Base-by-base conservation (phyloP, 2,888 invertebrate genomes). In the Mesochorus sp. region DNA sequence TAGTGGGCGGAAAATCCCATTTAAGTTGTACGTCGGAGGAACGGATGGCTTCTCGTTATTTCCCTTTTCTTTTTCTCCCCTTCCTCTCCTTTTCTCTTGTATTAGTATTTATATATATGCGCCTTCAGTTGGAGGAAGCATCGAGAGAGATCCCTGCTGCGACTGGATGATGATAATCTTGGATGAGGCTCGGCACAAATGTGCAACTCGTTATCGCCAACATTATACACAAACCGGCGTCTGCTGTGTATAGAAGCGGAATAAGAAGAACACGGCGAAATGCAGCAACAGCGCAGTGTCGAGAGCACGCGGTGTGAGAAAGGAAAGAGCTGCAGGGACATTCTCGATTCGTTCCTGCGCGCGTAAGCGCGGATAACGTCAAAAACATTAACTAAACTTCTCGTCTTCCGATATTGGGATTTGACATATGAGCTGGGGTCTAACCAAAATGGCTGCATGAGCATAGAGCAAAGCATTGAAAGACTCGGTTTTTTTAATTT, bases 111-210 rank as follows among this genome's bases (percentile, higher is more conserved):
- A n/a, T n/a, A n/a, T n/a, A n/a, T n/a, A n/a, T n/a, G n/a, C n/a
- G n/a, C n/a, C n/a, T n/a, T n/a, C 47, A 8, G 12, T 21, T 21
- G 3, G 24, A 61, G 31, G 51, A 53, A 74, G 24, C 59, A 34
- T 64, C 37, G 47, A n/a, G 47, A 59, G 42, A 66, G n/a, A n/a
- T n/a, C 51, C 73, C 57, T 28, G 66, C 57, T 74, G 70, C n/a
- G 59, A 59, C 70, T 37, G 59, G 47, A 70, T 67, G 57, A 74
- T 62, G 61, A 75, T 75, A 55, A 75, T 75, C 68, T 68, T 47
- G 10, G 26, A 14, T 24, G 47, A 26, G 49, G 24, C 37, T 53
- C 34, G n/a, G 53, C 61, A 53, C 61, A 53, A 72, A 74, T 68
- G 67, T 28, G 51, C 49, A 34, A 39, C 37, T 68, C 75, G 61